Percentiles rank a stretch among this genome's conserved stretches.
These are phyloP conservation scores for Drosophila affinis DNA, from an alignment of 2,888 invertebrate genomes.

Conservation along the genomic window DNA sequence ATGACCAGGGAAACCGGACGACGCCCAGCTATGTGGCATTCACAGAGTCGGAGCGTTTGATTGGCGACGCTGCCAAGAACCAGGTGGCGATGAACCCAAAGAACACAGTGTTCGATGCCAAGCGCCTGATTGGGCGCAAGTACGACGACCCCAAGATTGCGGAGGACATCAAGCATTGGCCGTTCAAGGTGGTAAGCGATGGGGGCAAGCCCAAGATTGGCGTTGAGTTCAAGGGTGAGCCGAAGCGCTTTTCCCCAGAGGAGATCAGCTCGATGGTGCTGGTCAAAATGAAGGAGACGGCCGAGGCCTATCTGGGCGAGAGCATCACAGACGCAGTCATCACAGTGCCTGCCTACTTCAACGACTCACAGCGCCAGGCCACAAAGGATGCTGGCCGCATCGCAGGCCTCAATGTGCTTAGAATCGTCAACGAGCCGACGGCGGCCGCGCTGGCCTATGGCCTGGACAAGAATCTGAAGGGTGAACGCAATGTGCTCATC, in stretches of 20 bases:
- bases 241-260: constrained; percentile 93
- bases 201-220: constrained; percentile 92
- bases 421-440: constrained; percentile 96
- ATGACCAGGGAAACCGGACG: constrained; percentile 88
- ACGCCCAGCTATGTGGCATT: constrained; percentile 87
- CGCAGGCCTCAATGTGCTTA: constrained; percentile 94
- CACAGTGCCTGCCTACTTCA: constrained; percentile 95
- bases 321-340: constrained; percentile 92
- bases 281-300: constrained; percentile 96
- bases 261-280: constrained; percentile 97
- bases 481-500: constrained; percentile 92
- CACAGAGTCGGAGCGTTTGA: constrained; percentile 90
- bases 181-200: constrained; percentile 93
- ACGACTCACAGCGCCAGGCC: constrained; percentile 94
- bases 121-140: constrained; percentile 96
- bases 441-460: constrained; percentile 97
- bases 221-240: constrained; percentile 94
- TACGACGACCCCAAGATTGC: constrained; percentile 95
- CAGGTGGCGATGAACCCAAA: constrained; percentile 94
- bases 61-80: constrained; percentile 91
- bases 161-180: constrained; percentile 97
- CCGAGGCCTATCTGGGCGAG: constrained; percentile 94
- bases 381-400: constrained; percentile 97
- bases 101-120: constrained; percentile 96
- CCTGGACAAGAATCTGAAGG: constrained; percentile 91